These are phyloP conservation scores for Himalopsyche tibetana DNA, from an alignment of 2,888 invertebrate genomes.

Conservation along the genomic window DNA sequence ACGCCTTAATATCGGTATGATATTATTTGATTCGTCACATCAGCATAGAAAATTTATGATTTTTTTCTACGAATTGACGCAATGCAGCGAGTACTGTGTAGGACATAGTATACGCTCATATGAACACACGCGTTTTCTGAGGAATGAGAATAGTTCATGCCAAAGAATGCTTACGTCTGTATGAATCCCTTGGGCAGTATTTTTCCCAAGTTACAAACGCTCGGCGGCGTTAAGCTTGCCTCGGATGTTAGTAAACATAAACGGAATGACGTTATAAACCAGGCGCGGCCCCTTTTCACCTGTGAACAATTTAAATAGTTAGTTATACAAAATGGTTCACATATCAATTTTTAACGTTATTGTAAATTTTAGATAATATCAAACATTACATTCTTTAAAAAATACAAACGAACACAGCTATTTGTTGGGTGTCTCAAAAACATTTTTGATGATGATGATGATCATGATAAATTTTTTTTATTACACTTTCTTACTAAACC, in stretches of 20 bases:
- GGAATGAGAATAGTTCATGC: slow-evolving; percentile 38
- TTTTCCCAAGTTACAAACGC: slow-evolving; percentile 48
- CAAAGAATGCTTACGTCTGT: slow-evolving; percentile 52
- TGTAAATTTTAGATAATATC: too few relatives aligned
- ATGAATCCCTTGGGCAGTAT: slow-evolving; percentile 59
- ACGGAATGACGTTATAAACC: slow-evolving; percentile 51
- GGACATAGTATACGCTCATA: neutral
- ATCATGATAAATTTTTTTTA: too few relatives aligned
- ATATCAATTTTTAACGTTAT: too few relatives aligned
- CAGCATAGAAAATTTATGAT: neutral
- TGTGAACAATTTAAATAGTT: slow-evolving; percentile 23
- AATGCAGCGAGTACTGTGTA: slow-evolving; percentile 38
- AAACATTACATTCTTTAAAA: too few relatives aligned
- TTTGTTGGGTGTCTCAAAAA: too few relatives aligned
- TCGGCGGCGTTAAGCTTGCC: slow-evolving; percentile 39
- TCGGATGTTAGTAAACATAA: slow-evolving; percentile 57
- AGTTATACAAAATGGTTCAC: too few relatives aligned
- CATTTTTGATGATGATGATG: too few relatives aligned
- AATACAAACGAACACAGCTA: too few relatives aligned
- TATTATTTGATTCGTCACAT: slow-evolving; percentile 7
- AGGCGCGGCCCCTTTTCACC: slow-evolving; percentile 13
- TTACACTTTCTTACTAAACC: too few relatives aligned
- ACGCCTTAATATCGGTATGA: too few relatives aligned
- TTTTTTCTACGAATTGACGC: slow-evolving; percentile 39
- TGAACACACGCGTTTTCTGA: slow-evolving; percentile 40